Conservation (phyloP, 1,140 invertebrate genomes). For the Pseudomyrmex gracilis region DNA sequence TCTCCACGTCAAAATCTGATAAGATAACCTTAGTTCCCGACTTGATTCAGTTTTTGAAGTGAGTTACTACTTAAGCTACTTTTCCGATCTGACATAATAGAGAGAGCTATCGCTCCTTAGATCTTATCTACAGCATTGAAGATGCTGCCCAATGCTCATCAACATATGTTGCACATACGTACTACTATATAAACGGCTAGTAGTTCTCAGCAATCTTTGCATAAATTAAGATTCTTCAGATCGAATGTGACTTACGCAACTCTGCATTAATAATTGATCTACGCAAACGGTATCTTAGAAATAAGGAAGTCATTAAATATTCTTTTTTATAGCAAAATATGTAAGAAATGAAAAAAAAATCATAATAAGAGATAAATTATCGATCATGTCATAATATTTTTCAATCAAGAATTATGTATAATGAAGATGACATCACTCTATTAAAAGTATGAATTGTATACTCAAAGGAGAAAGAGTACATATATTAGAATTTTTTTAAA, state of each 20-base stretch:
- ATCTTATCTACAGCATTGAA: slow-evolving; percentile 26
- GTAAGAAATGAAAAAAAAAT: not conserved
- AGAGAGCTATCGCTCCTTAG: not conserved
- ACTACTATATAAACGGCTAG: no score
- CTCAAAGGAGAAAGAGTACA: no score
- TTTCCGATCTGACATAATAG: slow-evolving; percentile 6
- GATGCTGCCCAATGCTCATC: slow-evolving; percentile 1
- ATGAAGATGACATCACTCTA: not conserved
- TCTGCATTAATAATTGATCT: slow-evolving; percentile 44
- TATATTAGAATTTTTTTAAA: no score
- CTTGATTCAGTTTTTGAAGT: not conserved
- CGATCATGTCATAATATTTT: not conserved
- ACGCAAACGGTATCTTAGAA: not conserved
- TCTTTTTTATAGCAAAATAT: not conserved
- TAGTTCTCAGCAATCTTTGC: not conserved
- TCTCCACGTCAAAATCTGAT: no score
- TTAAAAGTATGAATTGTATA: no score
- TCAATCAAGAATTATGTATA: not conserved
- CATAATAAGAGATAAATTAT: not conserved
- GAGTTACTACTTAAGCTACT: not conserved
- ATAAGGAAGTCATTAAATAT: not conserved
- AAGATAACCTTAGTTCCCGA: no score
- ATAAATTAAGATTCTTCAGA: slow-evolving; percentile 14
- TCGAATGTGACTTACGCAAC: slow-evolving; percentile 40
- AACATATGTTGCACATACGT: not conserved